phyloP scores from a whole-genome alignment of 2,888 invertebrate genomes.

The Dryobotodes eremita region DNA sequence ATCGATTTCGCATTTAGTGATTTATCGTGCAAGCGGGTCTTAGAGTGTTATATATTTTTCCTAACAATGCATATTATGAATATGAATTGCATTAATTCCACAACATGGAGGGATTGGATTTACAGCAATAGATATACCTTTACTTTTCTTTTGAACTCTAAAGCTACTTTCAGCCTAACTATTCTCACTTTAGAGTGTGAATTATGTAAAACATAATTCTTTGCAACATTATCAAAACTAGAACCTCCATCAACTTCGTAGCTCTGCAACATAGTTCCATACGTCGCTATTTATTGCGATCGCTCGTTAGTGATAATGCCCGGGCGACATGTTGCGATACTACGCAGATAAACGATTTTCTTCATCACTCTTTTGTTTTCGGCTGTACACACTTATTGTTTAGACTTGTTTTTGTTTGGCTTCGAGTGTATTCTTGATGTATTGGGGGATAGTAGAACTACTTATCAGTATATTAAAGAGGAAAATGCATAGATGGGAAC shows the following conservation, averaged over 20 bases:
- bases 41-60: no score
- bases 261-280: slow-evolving; percentile 50
- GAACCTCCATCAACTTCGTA: slow-evolving; percentile 35
- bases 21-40: no score
- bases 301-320: slow-evolving; percentile 82
- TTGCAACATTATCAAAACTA: no score
- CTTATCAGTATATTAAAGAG: background rate
- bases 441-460: slow-evolving; percentile 1
- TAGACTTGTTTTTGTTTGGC: slow-evolving; percentile 57
- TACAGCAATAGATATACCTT: no score
- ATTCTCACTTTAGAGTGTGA: no score
- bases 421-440: slow-evolving; percentile 41
- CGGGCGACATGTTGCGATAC: slow-evolving; percentile 78
- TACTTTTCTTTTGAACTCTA: no score
- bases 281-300: slow-evolving; percentile 78
- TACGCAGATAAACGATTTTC: slow-evolving; percentile 69
- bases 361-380: slow-evolving; percentile 69
- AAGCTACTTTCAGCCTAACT: no score
- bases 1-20: no score
- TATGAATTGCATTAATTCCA: no score
- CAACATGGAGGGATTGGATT: no score
- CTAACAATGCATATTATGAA: no score
- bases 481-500: background rate
- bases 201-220: no score
- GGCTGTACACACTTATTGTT: slow-evolving; percentile 67